Evolutionary conservation across 2,888 invertebrate genomes (phyloP).

Genomic region (Acanthosepion pharaonis): DNA sequence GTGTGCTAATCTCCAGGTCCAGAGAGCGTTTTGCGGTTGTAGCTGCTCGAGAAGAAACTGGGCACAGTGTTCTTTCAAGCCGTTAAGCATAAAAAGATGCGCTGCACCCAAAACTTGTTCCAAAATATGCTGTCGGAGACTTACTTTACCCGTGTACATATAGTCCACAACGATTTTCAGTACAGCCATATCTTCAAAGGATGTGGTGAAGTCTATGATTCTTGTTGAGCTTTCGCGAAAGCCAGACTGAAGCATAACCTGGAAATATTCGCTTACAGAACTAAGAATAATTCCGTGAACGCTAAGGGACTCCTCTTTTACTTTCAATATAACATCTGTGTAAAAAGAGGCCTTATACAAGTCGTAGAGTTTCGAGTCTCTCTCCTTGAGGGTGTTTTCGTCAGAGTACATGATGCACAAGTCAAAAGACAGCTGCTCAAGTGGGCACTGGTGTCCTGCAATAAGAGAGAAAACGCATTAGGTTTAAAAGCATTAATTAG

Average conservation of each 20-base stretch:
- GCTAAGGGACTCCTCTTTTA: not conserved
- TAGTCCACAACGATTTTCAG: constrained; percentile 35
- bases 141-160: not conserved
- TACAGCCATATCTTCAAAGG: not conserved
- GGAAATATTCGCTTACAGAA: constrained; percentile 35
- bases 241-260: constrained; percentile 40
- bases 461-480: not conserved
- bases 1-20: not conserved
- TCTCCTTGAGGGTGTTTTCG: not conserved
- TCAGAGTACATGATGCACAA: not conserved
- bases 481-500: not conserved
- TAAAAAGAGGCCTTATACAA: not conserved
- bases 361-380: not conserved
- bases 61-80: not conserved
- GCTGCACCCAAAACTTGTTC: constrained; percentile 44
- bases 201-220: constrained; percentile 41
- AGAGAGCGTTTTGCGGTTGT: not conserved
- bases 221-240: constrained; percentile 34
- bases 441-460: not conserved
- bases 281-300: constrained; percentile 41
- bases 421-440: not conserved
- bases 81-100: not conserved
- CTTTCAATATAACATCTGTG: not conserved
- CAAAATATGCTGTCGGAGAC: not conserved
- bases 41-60: constrained; percentile 40